phyloP scores from a whole-genome alignment of 2,888 invertebrate genomes.

The Eurois occulta region DNA sequence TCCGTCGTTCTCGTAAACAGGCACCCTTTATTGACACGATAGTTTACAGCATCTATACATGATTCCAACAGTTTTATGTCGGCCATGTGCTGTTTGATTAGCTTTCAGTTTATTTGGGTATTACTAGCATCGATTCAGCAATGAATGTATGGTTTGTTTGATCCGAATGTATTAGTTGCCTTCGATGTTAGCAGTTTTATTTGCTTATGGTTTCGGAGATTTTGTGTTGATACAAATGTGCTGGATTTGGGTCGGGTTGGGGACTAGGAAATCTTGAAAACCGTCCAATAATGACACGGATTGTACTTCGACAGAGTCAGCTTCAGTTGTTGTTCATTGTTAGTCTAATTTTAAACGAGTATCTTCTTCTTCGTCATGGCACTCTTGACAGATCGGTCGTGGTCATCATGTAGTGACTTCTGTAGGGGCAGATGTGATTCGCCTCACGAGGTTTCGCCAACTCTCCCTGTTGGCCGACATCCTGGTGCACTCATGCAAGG shows the following conservation, averaged over 20 bases:
- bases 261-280: slow-evolving; percentile 7
- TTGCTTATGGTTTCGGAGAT: slow-evolving; percentile 54
- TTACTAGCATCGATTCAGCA: slow-evolving; percentile 67
- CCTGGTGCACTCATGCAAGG: too few species aligned
- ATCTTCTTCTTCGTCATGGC: too few species aligned
- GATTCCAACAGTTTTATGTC: slow-evolving; percentile 73
- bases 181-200: slow-evolving; percentile 58
- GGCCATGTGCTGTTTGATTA: slow-evolving; percentile 78
- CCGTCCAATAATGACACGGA: slow-evolving; percentile 1
- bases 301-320: background rate
- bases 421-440: too few species aligned
- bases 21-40: slow-evolving; percentile 71
- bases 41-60: slow-evolving; percentile 67
- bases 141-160: slow-evolving; percentile 69
- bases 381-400: too few species aligned
- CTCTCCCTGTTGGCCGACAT: too few species aligned
- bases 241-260: slow-evolving; percentile 24
- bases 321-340: background rate
- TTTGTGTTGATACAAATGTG: slow-evolving; percentile 52
- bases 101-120: slow-evolving; percentile 74
- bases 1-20: slow-evolving; percentile 68
- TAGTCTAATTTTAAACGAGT: background rate
- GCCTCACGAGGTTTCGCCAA: too few species aligned
- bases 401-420: too few species aligned
- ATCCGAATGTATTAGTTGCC: slow-evolving; percentile 67